Evolutionary conservation across 2,888 invertebrate genomes (phyloP).

Genomic region (Pilophorus perplexus): DNA sequence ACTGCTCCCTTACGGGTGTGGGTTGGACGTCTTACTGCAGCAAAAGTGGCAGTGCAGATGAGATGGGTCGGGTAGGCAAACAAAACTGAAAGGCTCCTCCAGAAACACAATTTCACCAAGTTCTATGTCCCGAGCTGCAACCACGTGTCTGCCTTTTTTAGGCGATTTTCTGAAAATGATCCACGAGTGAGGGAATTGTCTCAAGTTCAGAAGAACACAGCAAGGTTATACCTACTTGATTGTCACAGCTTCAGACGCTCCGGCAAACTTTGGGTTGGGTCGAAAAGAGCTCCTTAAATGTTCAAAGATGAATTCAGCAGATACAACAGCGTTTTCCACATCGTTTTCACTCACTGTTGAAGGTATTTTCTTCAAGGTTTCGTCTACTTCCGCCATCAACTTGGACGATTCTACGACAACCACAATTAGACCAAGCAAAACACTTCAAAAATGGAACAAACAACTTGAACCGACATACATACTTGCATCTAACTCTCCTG

Average conservation of each 20-base stretch:
- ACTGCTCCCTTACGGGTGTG: slow-evolving; percentile 65
- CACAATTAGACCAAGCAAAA: no score
- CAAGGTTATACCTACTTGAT: background rate
- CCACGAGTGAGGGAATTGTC: background rate
- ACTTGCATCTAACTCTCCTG: slow-evolving; percentile 1
- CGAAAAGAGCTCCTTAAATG: slow-evolving; percentile 11
- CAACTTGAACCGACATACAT: background rate
- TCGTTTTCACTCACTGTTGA: background rate
- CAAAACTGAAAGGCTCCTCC: slow-evolving; percentile 78
- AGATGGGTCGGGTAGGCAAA: slow-evolving; percentile 60
- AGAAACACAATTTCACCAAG: slow-evolving; percentile 73
- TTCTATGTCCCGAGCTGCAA: slow-evolving; percentile 59
- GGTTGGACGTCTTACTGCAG: slow-evolving; percentile 59
- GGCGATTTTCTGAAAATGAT: slow-evolving; percentile 53
- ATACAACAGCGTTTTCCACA: background rate
- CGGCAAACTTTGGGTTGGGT: slow-evolving; percentile 2
- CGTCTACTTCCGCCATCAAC: slow-evolving; percentile 7
- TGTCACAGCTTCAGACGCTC: slow-evolving; percentile 6
- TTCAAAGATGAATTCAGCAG: slow-evolving; percentile 24
- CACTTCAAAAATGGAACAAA: background rate
- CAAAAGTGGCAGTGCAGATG: slow-evolving; percentile 71
- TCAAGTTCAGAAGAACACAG: background rate
- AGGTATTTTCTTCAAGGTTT: slow-evolving; percentile 2
- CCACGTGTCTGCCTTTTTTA: slow-evolving; percentile 64
- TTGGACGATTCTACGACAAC: slow-evolving; percentile 8